Base-by-base conservation (phyloP, 2,888 invertebrate genomes). In the Tanytarsus gracilentus region DNA sequence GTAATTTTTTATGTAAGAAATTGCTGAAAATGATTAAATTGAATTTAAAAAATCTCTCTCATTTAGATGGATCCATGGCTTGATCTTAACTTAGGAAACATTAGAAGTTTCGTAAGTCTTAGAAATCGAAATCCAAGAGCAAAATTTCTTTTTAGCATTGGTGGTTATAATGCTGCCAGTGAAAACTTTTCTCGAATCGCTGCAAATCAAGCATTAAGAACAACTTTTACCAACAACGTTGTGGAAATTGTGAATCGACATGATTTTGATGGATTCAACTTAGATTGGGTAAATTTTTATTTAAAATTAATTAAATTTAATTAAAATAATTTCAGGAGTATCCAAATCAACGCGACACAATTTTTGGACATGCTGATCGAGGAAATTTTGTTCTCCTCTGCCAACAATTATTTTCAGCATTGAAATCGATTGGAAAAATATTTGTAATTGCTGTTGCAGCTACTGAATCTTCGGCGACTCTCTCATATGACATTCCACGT, bases 191-290 rank as follows among this genome's bases (percentile, higher is more conserved):
- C 78, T 30, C 9, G 44, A 49, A 14, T 48, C 2, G 23, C 23
- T 48, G 5, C 8, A 11, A 48, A 21, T 48, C 7, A 73, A 4
- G 48, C 59, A 0, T 62, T 69, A 6, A 71, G 78, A 40, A 63
- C 68, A 0, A 65, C 29, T 9, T 79, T 83, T 63, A 76, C 79
- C 5, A 64, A 74, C 11, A 78, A 75, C 48, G 76, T 76, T 3
- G 67, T 78, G 0, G 65, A 67, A 0, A 79, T 81, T 64, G 65
- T 80, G 1, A 65, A 70, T 44, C 69, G 70, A 18, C 71, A 80
- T 65, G 69, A 70, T 1, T 83, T 83, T 64, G 80, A 83, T 65
- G 83, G 83, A 4, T 74, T 83, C 25, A 82, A 83, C 67, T 63
- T 83, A n/a, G 81, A 82, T 66, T 83, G 82, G 82, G 48, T 9